phyloP scores from a whole-genome alignment of 2,888 invertebrate genomes.

The Masnerella sp. region DNA sequence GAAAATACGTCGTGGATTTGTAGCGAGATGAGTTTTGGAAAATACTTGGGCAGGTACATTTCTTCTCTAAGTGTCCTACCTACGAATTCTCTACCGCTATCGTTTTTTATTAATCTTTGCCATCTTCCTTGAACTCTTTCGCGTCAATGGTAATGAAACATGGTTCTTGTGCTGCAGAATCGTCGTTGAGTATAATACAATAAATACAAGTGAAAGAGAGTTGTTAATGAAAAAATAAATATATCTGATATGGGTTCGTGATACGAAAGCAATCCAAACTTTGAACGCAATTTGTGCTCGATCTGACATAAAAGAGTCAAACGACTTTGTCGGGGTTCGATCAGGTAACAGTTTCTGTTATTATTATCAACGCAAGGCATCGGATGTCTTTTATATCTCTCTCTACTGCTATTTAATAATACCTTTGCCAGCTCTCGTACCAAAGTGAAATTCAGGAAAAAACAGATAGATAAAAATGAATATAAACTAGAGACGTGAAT shows the following conservation, averaged over 20 bases:
- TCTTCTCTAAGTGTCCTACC: constrained; percentile 52
- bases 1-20: constrained; percentile 31
- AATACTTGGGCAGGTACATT: constrained; percentile 63
- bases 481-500: no score
- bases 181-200: background rate
- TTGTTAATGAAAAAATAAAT: constrained; percentile 13
- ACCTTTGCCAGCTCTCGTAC: no score
- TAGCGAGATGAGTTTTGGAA: constrained; percentile 30
- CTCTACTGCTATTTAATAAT: constrained; percentile 44
- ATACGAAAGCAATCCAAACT: background rate
- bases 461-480: no score
- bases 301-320: constrained; percentile 42
- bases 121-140: constrained; percentile 36
- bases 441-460: no score
- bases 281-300: constrained; percentile 15
- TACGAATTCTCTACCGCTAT: constrained; percentile 24
- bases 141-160: constrained; percentile 15
- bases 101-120: constrained; percentile 17
- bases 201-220: background rate
- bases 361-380: constrained; percentile 56
- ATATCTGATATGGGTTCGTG: constrained; percentile 20
- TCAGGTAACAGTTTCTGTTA: constrained; percentile 51
- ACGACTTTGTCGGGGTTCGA: constrained; percentile 31
- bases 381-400: constrained; percentile 29
- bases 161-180: no score